A percentile compares a stretch with the other conserved stretches of the same genome.
Conservation (phyloP, 2,113 vertebrate genomes). For the Ictalurus furcatus region DNA sequence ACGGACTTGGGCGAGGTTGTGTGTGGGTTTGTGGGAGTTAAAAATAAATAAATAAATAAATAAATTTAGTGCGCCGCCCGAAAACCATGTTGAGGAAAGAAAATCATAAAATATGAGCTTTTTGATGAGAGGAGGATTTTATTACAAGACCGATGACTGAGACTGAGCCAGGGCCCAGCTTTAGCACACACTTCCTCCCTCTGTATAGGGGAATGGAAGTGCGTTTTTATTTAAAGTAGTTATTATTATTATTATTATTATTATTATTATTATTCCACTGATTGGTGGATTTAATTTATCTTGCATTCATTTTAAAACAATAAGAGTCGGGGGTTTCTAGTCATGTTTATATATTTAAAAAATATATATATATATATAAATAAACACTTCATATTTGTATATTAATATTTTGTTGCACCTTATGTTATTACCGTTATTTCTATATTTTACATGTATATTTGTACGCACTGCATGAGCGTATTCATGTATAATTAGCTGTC, state of each 20-base stretch:
- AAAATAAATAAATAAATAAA: too few relatives aligned
- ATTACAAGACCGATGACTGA: neutral
- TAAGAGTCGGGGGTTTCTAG: neutral
- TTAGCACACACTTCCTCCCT: neutral
- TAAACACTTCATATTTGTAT: neutral
- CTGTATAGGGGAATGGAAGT: neutral
- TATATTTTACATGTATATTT: neutral
- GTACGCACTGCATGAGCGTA: too few relatives aligned
- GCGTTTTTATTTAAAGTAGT: neutral
- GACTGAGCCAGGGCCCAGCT: neutral
- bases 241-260: neutral
- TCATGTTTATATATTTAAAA: neutral
- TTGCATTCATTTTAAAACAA: neutral
- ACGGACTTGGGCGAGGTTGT: neutral
- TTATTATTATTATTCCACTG: neutral
- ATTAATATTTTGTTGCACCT: neutral
- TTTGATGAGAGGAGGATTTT: constrained; percentile 27
- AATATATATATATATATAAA: neutral
- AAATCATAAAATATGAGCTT: constrained; percentile 23
- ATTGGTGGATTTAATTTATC: neutral
- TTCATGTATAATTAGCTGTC: too few relatives aligned
- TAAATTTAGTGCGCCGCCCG: neutral
- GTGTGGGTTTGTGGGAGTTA: neutral
- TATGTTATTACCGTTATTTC: neutral
- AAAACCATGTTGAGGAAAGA: neutral